These are phyloP conservation scores for Pollachius pollachius DNA, from an alignment of 2,113 vertebrate genomes.

Conservation along the genomic window DNA sequence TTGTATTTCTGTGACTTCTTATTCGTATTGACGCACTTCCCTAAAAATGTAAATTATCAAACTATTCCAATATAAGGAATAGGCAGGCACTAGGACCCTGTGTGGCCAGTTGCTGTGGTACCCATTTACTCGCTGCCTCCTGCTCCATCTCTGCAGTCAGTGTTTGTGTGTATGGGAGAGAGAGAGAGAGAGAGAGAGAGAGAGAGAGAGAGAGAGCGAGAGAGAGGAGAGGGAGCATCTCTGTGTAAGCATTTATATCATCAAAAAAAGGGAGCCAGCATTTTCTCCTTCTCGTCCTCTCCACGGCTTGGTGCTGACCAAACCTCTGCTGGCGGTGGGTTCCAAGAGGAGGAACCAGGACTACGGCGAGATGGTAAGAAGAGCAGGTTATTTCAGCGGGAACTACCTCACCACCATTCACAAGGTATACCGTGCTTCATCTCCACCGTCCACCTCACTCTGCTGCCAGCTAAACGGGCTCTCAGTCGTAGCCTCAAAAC, in stretches of 20 bases:
- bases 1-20: not conserved
- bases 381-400: conserved; percentile 29
- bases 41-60: not conserved
- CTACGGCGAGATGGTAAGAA: conserved; percentile 29
- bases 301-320: conserved; percentile 3
- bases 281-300: conserved; percentile 21
- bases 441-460: conserved; percentile 44
- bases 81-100: conserved; percentile 72
- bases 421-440: conserved; percentile 53
- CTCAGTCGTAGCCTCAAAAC: conserved; percentile 51
- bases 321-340: not conserved
- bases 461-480: conserved; percentile 48
- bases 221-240: conserved; percentile 39
- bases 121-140: conserved; percentile 57
- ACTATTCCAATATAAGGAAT: too few relatives aligned
- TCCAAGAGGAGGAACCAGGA: not conserved
- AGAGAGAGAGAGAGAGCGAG: conserved; percentile 26
- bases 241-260: conserved; percentile 61
- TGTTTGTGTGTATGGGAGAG: conserved; percentile 63
- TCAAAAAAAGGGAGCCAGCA: conserved; percentile 31
- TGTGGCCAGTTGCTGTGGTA: conserved; percentile 37
- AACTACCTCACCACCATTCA: conserved; percentile 45
- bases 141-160: conserved; percentile 76
- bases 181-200: conserved; percentile 39
- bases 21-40: not conserved